A percentile compares a stretch with the other conserved stretches of the same genome.
Evolutionary conservation across 2,797 vertebrate species (phyloP).

Genomic region (Tinamus major): DNA sequence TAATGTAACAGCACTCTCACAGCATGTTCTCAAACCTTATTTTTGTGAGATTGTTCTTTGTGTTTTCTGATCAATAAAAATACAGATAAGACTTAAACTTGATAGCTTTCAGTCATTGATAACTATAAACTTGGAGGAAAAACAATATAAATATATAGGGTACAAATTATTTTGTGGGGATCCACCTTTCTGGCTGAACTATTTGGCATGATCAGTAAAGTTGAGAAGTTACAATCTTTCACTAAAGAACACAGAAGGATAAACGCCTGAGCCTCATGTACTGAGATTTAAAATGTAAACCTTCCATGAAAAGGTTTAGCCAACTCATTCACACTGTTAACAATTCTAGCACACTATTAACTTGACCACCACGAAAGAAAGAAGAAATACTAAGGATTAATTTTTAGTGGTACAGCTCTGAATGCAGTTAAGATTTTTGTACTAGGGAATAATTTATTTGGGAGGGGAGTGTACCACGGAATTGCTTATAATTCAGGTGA

Average conservation of each 20-base stretch:
- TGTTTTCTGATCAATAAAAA: conserved; percentile 19
- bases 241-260: neutral
- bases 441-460: neutral
- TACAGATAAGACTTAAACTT: neutral
- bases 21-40: neutral
- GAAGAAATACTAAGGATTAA: neutral
- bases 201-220: neutral
- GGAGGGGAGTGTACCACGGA: neutral
- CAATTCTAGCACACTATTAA: neutral
- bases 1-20: neutral
- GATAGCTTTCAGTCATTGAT: neutral
- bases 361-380: neutral
- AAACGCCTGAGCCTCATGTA: neutral
- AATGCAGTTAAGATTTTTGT: neutral
- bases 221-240: neutral
- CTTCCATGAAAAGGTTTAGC: neutral
- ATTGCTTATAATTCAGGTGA: neutral
- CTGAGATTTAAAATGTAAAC: neutral
- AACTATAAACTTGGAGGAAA: neutral
- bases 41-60: conserved; percentile 11
- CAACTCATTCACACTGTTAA: neutral
- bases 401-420: neutral
- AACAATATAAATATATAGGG: neutral
- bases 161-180: neutral
- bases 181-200: neutral